phyloP scores from a whole-genome alignment of 2,113 vertebrate species.

The Elephas maximus region DNA sequence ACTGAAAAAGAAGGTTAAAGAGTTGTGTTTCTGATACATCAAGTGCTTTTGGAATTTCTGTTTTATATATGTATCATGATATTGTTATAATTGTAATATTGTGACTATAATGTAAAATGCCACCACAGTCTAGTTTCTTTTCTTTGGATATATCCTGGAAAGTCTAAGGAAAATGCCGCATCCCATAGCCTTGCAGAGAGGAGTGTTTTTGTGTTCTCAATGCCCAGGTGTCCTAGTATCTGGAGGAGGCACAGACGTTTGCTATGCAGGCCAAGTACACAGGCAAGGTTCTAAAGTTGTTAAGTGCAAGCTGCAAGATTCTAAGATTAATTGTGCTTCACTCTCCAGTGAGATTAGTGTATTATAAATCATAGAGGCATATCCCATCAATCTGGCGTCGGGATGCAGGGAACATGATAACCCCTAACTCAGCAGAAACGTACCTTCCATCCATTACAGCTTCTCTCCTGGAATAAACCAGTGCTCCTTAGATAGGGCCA shows the following conservation, averaged over 20 bases:
- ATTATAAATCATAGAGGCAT: conserved; percentile 80
- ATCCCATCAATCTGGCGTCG: conserved; percentile 75
- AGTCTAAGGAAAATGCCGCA: neutral
- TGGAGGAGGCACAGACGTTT: conserved; percentile 26
- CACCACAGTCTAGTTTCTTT: neutral
- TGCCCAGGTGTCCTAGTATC: neutral
- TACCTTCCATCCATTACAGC: conserved; percentile 66
- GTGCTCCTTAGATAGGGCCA: conserved; percentile 17
- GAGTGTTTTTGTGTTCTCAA: neutral
- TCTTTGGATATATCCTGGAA: neutral
- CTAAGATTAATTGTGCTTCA: conserved; percentile 83
- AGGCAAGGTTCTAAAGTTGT: conserved; percentile 71
- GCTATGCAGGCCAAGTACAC: conserved; percentile 68
- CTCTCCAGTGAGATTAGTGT: conserved; percentile 80
- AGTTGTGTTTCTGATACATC: neutral
- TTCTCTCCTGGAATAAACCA: conserved; percentile 72
- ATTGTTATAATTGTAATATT: neutral
- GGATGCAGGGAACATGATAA: conserved; percentile 73
- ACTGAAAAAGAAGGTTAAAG: neutral
- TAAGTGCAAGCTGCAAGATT: conserved; percentile 75
- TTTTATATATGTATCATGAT: neutral
- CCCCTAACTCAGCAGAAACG: conserved; percentile 76
- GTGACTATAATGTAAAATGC: neutral
- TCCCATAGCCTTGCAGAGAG: neutral
- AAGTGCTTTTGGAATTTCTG: neutral